phyloP scores from a whole-genome alignment of 2,113 vertebrate species.

The Toxotes jaculatrix region DNA sequence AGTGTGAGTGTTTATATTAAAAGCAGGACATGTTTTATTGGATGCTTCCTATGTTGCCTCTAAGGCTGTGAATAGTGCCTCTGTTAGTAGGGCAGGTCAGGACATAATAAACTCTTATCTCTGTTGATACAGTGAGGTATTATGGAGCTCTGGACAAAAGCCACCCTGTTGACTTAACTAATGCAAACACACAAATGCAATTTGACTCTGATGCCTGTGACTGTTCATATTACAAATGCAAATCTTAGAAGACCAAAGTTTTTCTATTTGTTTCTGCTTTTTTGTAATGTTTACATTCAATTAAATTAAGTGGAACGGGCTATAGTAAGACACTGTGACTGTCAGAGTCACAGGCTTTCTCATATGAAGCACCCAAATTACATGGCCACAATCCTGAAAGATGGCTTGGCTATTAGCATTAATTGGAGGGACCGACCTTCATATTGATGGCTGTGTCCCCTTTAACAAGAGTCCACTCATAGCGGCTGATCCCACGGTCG shows the following conservation, averaged over 20 bases:
- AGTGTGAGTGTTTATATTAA: neutral
- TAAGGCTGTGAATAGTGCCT: constrained; percentile 1
- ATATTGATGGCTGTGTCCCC: constrained; percentile 89
- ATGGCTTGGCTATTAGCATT: neutral
- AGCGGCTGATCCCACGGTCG: constrained; percentile 88
- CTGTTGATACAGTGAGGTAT: constrained; percentile 26
- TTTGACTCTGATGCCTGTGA: constrained; percentile 6
- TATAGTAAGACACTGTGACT: neutral
- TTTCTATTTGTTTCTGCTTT: too few species aligned
- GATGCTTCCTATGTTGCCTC: neutral
- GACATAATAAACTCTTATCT: constrained; percentile 59
- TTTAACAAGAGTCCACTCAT: constrained; percentile 90
- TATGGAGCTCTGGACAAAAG: constrained; percentile 27
- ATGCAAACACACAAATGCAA: constrained; percentile 47
- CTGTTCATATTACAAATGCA: constrained; percentile 16
- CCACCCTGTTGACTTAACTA: constrained; percentile 55
- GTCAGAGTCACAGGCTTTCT: neutral
- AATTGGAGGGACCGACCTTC: constrained; percentile 85
- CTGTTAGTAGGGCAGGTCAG: constrained; percentile 34
- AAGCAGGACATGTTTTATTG: neutral
- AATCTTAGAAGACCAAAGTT: constrained; percentile 5
- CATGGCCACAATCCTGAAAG: neutral
- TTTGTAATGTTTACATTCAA: neutral
- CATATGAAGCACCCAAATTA: neutral
- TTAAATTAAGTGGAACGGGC: neutral